Base-by-base conservation (phyloP, 2,113 vertebrate species). In the Nothoprocta pentlandii region DNA sequence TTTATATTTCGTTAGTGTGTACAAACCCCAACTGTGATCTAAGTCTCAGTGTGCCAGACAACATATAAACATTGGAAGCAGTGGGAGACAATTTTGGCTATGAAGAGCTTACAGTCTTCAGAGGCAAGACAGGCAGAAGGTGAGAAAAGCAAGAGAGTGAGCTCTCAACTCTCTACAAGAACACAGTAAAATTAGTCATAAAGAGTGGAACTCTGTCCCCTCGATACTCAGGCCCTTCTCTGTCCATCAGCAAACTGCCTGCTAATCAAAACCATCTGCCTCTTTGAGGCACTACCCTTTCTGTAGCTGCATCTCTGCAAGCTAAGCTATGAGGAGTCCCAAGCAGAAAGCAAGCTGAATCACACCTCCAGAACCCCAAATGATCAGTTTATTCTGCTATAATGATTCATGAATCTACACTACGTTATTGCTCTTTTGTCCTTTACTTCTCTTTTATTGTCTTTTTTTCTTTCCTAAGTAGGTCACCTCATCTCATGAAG, bases 401-500 rank as follows among this genome's bases (percentile, higher is more conserved):
- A 92, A 75, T 49, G 94, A 62, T 74, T 82, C 81, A 69, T 36
- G 73, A 91, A 93, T 82, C 62, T 64, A 44, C 10, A 53, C 28
- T 68, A 82, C 20, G 89, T 94, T 95, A 94, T 86, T 77, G 92
- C 51, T 96, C 44, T 53, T 94, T 94, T 94, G 90, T 97, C 96
- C 94, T 96, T 92, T 94, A 81, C 74, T 96, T 96, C 83, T 89
- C 85, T 93, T 94, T 91, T 82, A 69, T 85, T 0, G 0, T 46
- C 46, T 73, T 75, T 32, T 77, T 94, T 85, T 87, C 69, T 53
- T 26, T 59, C 49, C 56, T 85, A 95, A 95, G 90, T 95, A 94
- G 94, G 93, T 96, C 91, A 94, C 81, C 80, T 91, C 87, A 62
- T 94, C 87, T 95, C 84, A 92, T 93, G 86, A 90, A 96, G 63